Conservation (phyloP, 92 coral and sea anemone genomes). For the Paramuricea clavata region DNA sequence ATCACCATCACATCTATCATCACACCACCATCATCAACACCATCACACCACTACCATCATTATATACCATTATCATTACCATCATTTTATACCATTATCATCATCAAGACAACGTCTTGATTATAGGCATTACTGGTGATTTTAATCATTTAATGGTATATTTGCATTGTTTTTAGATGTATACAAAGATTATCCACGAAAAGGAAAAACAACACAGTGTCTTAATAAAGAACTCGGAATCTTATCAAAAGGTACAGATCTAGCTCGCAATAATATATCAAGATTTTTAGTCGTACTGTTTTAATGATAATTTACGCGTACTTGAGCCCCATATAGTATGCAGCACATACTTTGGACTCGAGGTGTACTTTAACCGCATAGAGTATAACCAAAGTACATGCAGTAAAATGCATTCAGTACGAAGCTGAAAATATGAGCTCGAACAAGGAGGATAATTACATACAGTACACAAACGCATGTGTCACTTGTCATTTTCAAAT, state of each 20-base stretch:
- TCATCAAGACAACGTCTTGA: not conserved
- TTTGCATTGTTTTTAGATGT: slow-evolving; percentile 68
- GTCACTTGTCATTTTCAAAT: not conserved
- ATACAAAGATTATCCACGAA: slow-evolving; percentile 87
- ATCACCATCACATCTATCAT: not conserved
- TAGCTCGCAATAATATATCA: no score
- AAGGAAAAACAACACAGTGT: slow-evolving; percentile 80
- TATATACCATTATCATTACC: not conserved
- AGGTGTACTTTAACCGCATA: no score
- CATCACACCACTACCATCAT: not conserved
- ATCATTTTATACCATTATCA: not conserved
- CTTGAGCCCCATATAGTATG: no score
- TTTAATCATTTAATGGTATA: not conserved
- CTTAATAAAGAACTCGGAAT: slow-evolving; percentile 55
- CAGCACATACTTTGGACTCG: no score
- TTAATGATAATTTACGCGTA: no score
- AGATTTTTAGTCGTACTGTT: no score
- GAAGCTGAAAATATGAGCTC: no score
- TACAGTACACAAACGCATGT: no score
- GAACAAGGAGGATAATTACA: no score
- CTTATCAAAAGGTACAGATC: slow-evolving; percentile 48
- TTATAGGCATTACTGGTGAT: not conserved
- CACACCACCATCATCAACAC: not conserved
- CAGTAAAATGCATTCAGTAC: no score
- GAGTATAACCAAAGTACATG: no score